These are phyloP conservation scores for Stomatorhinus walkeri DNA, from an alignment of 2,797 vertebrate genomes.

Conservation along the genomic window DNA sequence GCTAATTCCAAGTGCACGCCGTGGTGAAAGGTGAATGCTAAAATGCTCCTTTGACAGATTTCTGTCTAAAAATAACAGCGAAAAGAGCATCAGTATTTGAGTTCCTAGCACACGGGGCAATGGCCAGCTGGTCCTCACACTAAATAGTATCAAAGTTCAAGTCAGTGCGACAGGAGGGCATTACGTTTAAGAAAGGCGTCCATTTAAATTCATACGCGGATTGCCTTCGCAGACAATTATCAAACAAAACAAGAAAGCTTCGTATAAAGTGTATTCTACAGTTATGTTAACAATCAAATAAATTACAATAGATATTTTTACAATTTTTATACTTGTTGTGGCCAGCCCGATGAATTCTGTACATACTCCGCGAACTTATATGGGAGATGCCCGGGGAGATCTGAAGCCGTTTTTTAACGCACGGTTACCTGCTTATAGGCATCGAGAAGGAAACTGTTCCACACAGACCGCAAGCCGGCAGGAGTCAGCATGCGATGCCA, in stretches of 20 bases:
- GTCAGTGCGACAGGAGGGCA: background rate
- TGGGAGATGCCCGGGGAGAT: background rate
- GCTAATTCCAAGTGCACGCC: background rate
- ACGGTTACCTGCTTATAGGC: conserved; percentile 85
- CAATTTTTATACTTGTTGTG: background rate
- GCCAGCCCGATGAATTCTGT: background rate
- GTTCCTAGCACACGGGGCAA: background rate
- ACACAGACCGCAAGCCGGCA: conserved; percentile 86
- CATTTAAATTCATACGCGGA: background rate
- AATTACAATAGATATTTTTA: background rate
- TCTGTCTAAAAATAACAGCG: background rate
- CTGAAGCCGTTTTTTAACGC: background rate
- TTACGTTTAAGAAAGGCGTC: background rate
- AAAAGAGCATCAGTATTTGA: conserved; percentile 11
- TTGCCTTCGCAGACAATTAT: background rate
- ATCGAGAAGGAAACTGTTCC: conserved; percentile 93
- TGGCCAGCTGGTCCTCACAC: conserved; percentile 3
- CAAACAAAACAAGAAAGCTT: background rate
- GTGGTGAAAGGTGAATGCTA: conserved; percentile 1
- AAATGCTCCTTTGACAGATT: conserved; percentile 1
- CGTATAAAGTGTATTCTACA: background rate
- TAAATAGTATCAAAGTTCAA: background rate
- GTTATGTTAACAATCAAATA: background rate
- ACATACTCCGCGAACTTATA: background rate
- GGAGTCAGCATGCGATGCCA: conserved; percentile 92